Base-by-base conservation (phyloP, 2,113 vertebrate genomes). In the Siniperca chuatsi region DNA sequence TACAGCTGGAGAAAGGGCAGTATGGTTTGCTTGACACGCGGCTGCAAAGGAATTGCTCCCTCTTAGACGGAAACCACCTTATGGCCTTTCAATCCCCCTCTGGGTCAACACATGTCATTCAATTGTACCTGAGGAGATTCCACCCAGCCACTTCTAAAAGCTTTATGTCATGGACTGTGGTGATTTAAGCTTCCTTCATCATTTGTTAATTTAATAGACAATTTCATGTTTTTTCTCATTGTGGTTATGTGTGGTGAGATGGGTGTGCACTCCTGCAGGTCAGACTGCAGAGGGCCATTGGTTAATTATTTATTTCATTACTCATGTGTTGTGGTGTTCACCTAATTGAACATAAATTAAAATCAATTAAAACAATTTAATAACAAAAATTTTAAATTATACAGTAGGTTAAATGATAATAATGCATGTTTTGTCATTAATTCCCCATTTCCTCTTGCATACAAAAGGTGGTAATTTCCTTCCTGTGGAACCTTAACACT, bases 101-200 rank as follows among this genome's bases (percentile, higher is more conserved):
- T 18, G 54, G 70, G 57, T 69, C 77, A 69, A 55, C 46, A 74
- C 25, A 20, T 33, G 33, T 61, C 76, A 79, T 62, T 78, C 57
- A 79, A 4, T 66, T 54, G 65, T 58, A 37, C 52, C 54, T 16
- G 21, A 75, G 46, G 57, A 79, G 33, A 61, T 46, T 60, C 67
- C 66, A 60, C 4, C 6, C 8, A 50, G 72, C 42, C 33, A 12
- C 35, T 10, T 54, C 23, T 33, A 44, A 29, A 33, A 21, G 15
- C 35, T n/a, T n/a, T 33, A 21, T 2, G 7, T 23, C 82, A 35
- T 57, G 20, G 1, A 29, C 37, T 50, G 61, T 58, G 50, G 29
- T 9, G 46, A 42, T 73, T 33, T 58, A n/a, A 52, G 62, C 46
- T 21, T 46, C 54, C 40, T 25, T 48, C 55, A 35, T 16, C n/a